Conservation (phyloP, 2,113 vertebrate species). For the Nymphicus hollandicus region DNA sequence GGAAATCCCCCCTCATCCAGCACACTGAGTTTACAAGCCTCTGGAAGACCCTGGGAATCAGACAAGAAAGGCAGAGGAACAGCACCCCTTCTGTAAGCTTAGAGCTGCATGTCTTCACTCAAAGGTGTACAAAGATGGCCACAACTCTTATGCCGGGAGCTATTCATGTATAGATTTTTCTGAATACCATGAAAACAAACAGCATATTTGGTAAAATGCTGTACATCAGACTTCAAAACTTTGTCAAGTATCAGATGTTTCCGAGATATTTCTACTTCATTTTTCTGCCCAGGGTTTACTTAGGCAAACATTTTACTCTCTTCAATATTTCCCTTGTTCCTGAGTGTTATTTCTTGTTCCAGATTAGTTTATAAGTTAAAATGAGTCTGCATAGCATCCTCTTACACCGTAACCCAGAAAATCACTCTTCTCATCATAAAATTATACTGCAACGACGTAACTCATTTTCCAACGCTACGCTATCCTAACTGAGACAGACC, state of each 20-base stretch:
- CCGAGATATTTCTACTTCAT: not conserved
- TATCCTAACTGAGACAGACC: not conserved
- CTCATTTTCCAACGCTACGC: not conserved
- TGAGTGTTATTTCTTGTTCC: not conserved
- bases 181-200: not conserved
- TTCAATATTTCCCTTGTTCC: not conserved
- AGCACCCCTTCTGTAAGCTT: not conserved
- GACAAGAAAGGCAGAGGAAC: not conserved
- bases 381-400: slow-evolving; percentile 15
- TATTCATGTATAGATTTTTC: not conserved
- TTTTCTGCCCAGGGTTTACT: not conserved
- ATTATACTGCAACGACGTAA: slow-evolving; percentile 40
- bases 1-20: not conserved
- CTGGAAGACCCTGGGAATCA: not conserved
- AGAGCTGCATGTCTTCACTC: not conserved
- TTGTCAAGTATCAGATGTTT: not conserved
- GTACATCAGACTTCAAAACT: not conserved
- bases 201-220: not conserved
- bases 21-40: not conserved
- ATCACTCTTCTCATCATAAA: not conserved
- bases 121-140: not conserved
- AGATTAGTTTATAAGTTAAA: slow-evolving; percentile 30
- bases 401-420: slow-evolving; percentile 19
- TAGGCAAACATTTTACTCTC: not conserved
- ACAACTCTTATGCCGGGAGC: not conserved